Conservation (phyloP, 2,113 vertebrate species). For the Aptenodytes forsteri region DNA sequence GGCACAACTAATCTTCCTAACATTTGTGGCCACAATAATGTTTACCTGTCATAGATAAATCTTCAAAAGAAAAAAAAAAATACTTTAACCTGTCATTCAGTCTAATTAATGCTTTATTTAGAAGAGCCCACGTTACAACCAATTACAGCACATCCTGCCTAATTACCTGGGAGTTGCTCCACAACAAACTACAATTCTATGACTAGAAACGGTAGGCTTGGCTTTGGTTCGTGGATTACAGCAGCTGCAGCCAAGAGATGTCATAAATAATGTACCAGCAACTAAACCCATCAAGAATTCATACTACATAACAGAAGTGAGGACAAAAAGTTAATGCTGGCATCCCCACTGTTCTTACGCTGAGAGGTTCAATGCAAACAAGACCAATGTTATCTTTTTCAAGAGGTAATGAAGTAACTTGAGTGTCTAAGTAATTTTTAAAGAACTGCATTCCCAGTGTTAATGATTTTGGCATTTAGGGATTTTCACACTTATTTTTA, state of each 20-base stretch:
- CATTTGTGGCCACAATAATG: neutral
- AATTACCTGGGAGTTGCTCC: constrained; percentile 30
- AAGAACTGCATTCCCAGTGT: neutral
- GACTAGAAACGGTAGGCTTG: constrained; percentile 34
- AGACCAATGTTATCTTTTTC: neutral
- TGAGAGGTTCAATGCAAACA: neutral
- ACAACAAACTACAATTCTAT: constrained; percentile 18
- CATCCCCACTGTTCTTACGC: neutral
- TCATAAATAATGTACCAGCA: constrained; percentile 55
- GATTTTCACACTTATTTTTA: neutral
- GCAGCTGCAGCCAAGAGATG: constrained; percentile 28
- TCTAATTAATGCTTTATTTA: constrained; percentile 6
- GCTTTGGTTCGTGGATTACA: constrained; percentile 33
- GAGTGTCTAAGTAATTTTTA: neutral
- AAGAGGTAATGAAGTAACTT: neutral
- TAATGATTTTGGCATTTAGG: neutral
- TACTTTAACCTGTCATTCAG: neutral
- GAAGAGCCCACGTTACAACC: neutral
- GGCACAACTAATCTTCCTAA: neutral
- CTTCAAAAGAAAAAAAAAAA: neutral
- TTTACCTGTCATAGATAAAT: neutral
- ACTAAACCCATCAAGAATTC: constrained; percentile 44
- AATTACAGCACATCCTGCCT: constrained; percentile 4
- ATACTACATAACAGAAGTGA: neutral
- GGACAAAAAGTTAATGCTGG: constrained; percentile 18